phyloP scores from a whole-genome alignment of 2,113 vertebrate genomes.

The Elachura formosa region DNA sequence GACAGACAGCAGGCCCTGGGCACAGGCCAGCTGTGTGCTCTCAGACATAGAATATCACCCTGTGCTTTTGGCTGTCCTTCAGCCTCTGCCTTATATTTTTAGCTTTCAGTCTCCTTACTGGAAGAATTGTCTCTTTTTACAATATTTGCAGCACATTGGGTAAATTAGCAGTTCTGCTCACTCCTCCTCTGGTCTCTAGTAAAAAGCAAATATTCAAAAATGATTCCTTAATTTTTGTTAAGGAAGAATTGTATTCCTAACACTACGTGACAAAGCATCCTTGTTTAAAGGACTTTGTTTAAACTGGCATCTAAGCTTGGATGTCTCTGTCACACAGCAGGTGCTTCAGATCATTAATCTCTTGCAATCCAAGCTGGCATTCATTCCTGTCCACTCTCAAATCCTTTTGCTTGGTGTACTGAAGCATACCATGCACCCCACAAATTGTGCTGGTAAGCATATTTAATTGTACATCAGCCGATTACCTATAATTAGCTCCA shows the following conservation, averaged over 20 bases:
- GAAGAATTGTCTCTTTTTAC: not conserved
- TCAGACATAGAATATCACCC: not conserved
- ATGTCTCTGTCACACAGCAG: not conserved
- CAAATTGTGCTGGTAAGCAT: not conserved
- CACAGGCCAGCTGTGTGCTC: not conserved
- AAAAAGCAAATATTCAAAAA: not conserved
- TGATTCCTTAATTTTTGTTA: not conserved
- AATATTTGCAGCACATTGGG: not conserved
- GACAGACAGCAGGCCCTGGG: not conserved
- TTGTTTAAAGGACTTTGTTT: not conserved
- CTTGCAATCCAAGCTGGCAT: not conserved
- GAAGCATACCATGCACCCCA: not conserved
- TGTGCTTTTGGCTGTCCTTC: conserved; percentile 34
- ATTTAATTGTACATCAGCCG: not conserved
- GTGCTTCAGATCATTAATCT: conserved; percentile 4
- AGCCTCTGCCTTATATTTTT: conserved; percentile 30
- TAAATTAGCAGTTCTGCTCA: not conserved
- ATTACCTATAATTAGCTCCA: conserved; percentile 21
- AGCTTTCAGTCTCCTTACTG: not conserved
- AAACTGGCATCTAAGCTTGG: not conserved
- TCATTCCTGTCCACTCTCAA: not conserved
- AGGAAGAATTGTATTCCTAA: not conserved
- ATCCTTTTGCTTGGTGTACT: not conserved
- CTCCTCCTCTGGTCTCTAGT: not conserved
- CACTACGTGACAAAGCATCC: not conserved